A percentile compares a stretch with the other conserved stretches of the same genome.
phyloP scores from a whole-genome alignment of 2,113 vertebrate species.

The Turdus rufiventris region DNA sequence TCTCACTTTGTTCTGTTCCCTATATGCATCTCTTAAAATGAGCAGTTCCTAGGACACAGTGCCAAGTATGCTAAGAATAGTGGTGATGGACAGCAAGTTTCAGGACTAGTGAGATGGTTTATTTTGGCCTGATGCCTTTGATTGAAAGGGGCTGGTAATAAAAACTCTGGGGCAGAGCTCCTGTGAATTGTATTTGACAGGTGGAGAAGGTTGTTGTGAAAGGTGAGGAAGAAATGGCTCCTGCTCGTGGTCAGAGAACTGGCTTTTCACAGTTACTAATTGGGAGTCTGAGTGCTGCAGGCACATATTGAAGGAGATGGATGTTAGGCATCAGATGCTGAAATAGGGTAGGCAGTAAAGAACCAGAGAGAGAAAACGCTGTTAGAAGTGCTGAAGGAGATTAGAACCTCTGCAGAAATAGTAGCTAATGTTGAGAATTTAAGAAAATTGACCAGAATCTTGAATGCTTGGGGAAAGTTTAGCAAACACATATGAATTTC shows the following conservation, averaged over 20 bases:
- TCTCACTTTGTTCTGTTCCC: background rate
- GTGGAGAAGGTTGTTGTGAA: background rate
- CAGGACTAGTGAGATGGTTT: background rate
- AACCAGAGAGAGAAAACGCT: background rate
- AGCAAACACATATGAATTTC: background rate
- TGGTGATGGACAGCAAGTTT: background rate
- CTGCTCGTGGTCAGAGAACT: background rate
- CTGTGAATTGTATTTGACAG: background rate
- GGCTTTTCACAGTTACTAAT: background rate
- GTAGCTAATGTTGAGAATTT: background rate
- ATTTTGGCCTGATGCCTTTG: background rate
- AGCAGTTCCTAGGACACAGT: background rate
- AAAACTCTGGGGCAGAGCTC: background rate
- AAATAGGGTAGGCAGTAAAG: background rate
- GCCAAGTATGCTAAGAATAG: background rate
- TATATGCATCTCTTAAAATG: background rate
- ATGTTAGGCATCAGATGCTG: background rate
- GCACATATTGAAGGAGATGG: background rate
- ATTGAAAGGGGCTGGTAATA: background rate
- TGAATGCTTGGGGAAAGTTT: background rate
- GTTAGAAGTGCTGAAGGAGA: background rate
- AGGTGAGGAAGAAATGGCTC: background rate
- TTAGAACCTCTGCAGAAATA: background rate
- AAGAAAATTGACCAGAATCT: background rate
- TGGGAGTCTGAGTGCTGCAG: background rate